A percentile compares a stretch with the other conserved stretches of the same genome.
Evolutionary conservation across 2,113 vertebrate species (phyloP).

Genomic region (Butorides virescens): DNA sequence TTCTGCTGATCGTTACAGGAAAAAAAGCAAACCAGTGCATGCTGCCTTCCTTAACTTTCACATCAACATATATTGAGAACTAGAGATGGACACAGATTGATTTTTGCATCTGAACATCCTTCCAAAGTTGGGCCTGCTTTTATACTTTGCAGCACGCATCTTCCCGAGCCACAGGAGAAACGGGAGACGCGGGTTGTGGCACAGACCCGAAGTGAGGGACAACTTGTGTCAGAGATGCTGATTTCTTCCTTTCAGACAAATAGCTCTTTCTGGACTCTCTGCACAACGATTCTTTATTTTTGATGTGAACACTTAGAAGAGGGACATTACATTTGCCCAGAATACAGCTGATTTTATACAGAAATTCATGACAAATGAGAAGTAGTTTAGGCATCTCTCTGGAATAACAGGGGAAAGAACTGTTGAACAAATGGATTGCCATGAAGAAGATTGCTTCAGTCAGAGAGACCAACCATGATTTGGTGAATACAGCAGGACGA

Average conservation of each 20-base stretch:
- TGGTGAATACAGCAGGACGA: background rate
- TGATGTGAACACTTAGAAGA: background rate
- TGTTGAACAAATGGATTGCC: background rate
- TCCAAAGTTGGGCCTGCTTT: background rate
- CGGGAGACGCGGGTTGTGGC: background rate
- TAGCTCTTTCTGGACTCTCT: background rate
- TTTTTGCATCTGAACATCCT: background rate
- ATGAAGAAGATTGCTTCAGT: background rate
- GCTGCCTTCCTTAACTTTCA: background rate
- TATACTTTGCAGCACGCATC: background rate
- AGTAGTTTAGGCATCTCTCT: background rate
- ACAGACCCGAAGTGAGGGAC: background rate
- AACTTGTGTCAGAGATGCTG: background rate
- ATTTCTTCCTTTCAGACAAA: constrained; percentile 1
- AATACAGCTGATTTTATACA: background rate
- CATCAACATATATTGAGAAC: background rate
- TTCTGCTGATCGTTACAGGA: background rate
- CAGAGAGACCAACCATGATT: background rate
- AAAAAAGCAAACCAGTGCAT: background rate
- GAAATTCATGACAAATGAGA: background rate
- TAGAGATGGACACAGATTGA: background rate
- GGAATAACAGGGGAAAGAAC: background rate
- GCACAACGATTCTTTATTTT: background rate
- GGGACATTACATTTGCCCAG: background rate
- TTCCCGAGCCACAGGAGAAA: background rate